These are phyloP conservation scores for Jaculus jaculus DNA, from an alignment of 2,113 vertebrate species.

Conservation along the genomic window DNA sequence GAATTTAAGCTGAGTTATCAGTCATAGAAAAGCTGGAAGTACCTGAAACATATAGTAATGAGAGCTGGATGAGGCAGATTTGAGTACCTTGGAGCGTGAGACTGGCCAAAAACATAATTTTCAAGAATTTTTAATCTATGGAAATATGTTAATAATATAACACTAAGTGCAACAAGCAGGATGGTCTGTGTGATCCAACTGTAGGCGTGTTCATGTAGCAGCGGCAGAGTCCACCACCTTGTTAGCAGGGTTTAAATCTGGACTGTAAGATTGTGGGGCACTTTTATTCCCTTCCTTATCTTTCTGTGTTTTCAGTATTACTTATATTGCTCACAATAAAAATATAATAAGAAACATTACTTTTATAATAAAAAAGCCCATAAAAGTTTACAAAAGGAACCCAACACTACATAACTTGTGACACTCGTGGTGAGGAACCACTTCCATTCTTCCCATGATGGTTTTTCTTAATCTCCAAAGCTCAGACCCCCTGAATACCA, in stretches of 20 bases:
- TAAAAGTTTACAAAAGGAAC: slow-evolving; percentile 39
- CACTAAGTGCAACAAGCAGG: not conserved
- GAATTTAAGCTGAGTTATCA: not conserved
- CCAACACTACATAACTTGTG: not conserved
- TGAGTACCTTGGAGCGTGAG: not conserved
- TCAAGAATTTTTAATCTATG: not conserved
- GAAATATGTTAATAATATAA: not conserved
- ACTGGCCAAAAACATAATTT: not conserved
- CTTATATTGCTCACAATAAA: slow-evolving; percentile 56
- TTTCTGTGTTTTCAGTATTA: slow-evolving; percentile 18
- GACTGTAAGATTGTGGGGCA: not conserved
- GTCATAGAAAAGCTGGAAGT: not conserved
- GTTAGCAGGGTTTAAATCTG: slow-evolving; percentile 42
- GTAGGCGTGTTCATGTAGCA: not conserved
- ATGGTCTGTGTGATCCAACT: not conserved
- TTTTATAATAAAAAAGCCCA: slow-evolving; percentile 33
- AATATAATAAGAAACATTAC: slow-evolving; percentile 60
- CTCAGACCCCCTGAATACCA: not conserved
- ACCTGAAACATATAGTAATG: not conserved
- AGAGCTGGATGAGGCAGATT: slow-evolving; percentile 24
- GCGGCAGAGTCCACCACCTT: not conserved
- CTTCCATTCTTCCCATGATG: rapidly evolving
- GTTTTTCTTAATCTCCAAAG: not conserved
- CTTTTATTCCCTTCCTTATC: slow-evolving; percentile 56
- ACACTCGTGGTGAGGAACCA: not conserved